phyloP scores from a whole-genome alignment of 2,797 vertebrate species.

The Sitta carolinensis region DNA sequence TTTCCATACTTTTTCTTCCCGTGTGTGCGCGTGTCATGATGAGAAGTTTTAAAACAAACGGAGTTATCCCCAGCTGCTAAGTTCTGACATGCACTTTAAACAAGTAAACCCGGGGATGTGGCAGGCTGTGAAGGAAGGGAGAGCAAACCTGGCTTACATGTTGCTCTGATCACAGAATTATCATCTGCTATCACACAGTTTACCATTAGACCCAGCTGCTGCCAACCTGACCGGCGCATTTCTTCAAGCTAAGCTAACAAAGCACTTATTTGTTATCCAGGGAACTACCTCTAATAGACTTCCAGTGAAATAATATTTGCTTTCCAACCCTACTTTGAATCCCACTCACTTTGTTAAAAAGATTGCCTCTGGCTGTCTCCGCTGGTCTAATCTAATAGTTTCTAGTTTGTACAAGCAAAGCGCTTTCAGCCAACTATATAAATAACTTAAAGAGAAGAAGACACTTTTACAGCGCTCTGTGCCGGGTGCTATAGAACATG shows the following conservation, averaged over 20 bases:
- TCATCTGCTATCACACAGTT: slow-evolving; percentile 68
- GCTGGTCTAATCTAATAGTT: slow-evolving; percentile 85
- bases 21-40: slow-evolving; percentile 37
- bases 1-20: slow-evolving; percentile 69
- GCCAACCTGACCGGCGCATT: slow-evolving; percentile 71
- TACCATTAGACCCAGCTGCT: slow-evolving; percentile 78
- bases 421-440: slow-evolving; percentile 81
- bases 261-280: slow-evolving; percentile 79
- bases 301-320: slow-evolving; percentile 85
- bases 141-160: slow-evolving; percentile 34
- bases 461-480: slow-evolving; percentile 70
- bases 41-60: slow-evolving; percentile 77
- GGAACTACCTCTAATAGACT: slow-evolving; percentile 81
- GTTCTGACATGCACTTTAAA: slow-evolving; percentile 80
- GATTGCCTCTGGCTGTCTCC: slow-evolving; percentile 84
- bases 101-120: slow-evolving; percentile 63
- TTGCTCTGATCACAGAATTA: slow-evolving; percentile 65
- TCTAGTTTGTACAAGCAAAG: slow-evolving; percentile 86
- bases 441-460: slow-evolving; percentile 81
- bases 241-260: slow-evolving; percentile 82
- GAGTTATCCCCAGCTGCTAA: slow-evolving; percentile 77
- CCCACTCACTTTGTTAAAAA: slow-evolving; percentile 83
- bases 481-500: slow-evolving; percentile 74
- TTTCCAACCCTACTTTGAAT: slow-evolving; percentile 84
- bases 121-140: slow-evolving; percentile 28